Percentiles rank a stretch among this genome's conserved stretches.
Conservation (phyloP, 2,888 invertebrate species). For the Ochlodes sylvanus region DNA sequence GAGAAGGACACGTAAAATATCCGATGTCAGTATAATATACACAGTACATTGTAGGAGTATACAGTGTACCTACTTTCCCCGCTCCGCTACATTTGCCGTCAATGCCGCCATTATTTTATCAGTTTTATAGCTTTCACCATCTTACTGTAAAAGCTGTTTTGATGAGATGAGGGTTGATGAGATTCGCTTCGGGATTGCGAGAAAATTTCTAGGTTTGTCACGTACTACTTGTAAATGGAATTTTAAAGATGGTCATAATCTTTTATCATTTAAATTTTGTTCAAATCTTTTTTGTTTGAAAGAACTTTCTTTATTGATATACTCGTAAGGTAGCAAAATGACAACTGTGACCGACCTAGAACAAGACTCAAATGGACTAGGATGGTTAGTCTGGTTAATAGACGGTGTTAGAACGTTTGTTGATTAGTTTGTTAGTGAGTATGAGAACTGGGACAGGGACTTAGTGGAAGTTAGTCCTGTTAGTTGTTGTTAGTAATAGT, state of each 20-base stretch:
- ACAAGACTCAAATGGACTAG: too few relatives aligned
- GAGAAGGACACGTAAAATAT: conserved; percentile 27
- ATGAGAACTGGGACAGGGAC: too few relatives aligned
- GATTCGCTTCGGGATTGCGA: conserved; percentile 14
- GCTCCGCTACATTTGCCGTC: conserved; percentile 28
- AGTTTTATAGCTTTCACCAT: conserved; percentile 35
- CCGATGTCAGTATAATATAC: conserved; percentile 7
- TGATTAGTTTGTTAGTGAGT: too few relatives aligned
- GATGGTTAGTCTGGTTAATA: too few relatives aligned
- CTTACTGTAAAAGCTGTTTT: conserved; percentile 29
- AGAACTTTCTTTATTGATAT: not conserved
- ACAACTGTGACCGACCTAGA: too few relatives aligned
- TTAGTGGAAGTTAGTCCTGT: too few relatives aligned
- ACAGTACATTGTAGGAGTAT: not conserved
- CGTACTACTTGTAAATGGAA: conserved; percentile 4
- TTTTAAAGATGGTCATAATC: conserved; percentile 2
- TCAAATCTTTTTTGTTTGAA: not conserved
- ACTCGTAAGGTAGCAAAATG: too few relatives aligned
- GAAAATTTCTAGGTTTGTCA: conserved; percentile 21
- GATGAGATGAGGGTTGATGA: conserved; percentile 23
- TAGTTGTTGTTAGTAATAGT: too few relatives aligned
- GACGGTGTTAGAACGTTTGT: too few relatives aligned
- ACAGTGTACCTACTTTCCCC: conserved; percentile 12
- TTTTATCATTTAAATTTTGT: conserved; percentile 1
- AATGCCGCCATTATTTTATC: conserved; percentile 30